phyloP scores from a whole-genome alignment of 2,797 vertebrate genomes.

The Mycteria americana region DNA sequence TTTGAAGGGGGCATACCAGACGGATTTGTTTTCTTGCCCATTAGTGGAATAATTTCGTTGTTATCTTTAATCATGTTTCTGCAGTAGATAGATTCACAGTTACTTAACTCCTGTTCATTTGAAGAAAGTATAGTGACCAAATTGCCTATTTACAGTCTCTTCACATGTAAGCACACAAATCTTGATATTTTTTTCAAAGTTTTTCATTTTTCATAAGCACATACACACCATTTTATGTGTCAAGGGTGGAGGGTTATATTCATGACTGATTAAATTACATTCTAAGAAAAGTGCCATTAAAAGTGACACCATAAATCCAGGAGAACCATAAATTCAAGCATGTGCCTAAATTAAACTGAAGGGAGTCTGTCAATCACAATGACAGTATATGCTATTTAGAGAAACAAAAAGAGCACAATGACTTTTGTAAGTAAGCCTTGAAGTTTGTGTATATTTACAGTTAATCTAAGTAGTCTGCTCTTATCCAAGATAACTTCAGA shows the following conservation, averaged over 20 bases:
- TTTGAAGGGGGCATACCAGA: slow-evolving; percentile 53
- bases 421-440: neutral
- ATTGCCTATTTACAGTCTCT: neutral
- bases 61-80: slow-evolving; percentile 74
- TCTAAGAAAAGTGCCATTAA: neutral
- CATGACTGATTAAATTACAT: neutral
- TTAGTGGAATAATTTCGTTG: slow-evolving; percentile 72
- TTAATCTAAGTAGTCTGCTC: neutral
- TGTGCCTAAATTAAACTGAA: neutral
- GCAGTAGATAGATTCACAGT: neutral
- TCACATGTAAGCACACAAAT: neutral
- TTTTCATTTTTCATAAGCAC: neutral
- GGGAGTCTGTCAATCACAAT: neutral
- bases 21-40: slow-evolving; percentile 62
- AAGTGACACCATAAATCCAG: neutral
- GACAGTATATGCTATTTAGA: neutral
- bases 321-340: neutral
- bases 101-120: neutral
- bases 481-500: neutral
- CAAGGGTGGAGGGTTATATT: neutral
- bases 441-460: neutral
- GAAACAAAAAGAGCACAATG: neutral
- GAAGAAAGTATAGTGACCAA: neutral
- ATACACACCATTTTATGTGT: neutral
- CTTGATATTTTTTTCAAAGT: neutral